Conservation (phyloP, 1,140 invertebrate genomes). For the Drusus annulatus region DNA sequence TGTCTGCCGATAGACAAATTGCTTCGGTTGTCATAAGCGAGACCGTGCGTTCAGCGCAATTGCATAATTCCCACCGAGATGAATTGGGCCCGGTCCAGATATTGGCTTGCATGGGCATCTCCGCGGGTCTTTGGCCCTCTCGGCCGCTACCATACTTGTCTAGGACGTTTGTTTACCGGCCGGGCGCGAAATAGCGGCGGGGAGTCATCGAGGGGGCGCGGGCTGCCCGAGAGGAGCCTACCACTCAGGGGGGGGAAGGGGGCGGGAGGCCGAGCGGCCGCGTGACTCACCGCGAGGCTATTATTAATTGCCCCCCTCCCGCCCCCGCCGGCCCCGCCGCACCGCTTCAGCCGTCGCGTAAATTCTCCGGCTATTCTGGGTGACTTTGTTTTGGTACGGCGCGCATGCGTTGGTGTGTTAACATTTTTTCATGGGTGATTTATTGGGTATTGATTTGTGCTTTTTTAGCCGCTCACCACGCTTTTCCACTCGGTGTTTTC, state of each 20-base stretch:
- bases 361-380: conserved; percentile 38
- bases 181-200: conserved; percentile 51
- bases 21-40: too few species aligned
- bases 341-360: conserved; percentile 27
- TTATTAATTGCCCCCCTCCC: conserved; percentile 40
- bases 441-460: conserved; percentile 35
- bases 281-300: conserved; percentile 46
- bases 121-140: conserved; percentile 35
- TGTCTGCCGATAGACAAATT: too few species aligned
- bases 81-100: background rate
- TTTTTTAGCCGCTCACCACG: background rate
- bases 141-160: conserved; percentile 52
- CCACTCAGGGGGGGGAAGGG: too few species aligned
- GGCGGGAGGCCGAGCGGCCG: too few species aligned
- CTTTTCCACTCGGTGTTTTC: background rate
- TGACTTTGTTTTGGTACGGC: conserved; percentile 35
- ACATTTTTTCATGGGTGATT: conserved; percentile 26
- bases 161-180: conserved; percentile 56
- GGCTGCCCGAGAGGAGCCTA: background rate
- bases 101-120: conserved; percentile 10
- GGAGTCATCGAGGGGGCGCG: conserved; percentile 44
- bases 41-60: too few species aligned
- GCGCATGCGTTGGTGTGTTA: conserved; percentile 13
- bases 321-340: conserved; percentile 5
- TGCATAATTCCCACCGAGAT: background rate